phyloP scores from a whole-genome alignment of 2,797 vertebrate species.

The Schizothorax lantsangensis region DNA sequence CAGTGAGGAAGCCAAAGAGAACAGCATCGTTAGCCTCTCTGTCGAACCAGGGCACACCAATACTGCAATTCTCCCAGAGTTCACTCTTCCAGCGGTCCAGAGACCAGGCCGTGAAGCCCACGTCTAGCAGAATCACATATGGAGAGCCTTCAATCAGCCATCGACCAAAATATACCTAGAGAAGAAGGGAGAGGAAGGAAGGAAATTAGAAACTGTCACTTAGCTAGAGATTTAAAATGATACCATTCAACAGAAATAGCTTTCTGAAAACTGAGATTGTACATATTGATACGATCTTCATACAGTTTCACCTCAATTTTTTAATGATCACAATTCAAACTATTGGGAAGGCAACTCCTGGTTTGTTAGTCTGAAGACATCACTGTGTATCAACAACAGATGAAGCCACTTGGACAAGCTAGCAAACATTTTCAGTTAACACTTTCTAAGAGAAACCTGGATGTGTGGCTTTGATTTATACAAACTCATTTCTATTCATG shows the following conservation, averaged over 20 bases:
- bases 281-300: neutral
- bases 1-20: constrained; percentile 92
- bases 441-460: neutral
- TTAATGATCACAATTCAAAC: neutral
- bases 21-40: constrained; percentile 92
- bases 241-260: neutral
- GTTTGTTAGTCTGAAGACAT: neutral
- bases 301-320: neutral
- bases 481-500: neutral
- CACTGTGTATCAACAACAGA: neutral
- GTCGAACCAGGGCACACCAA: constrained; percentile 93
- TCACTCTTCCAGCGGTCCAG: constrained; percentile 93
- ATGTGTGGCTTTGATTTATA: neutral
- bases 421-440: neutral
- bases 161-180: constrained; percentile 90
- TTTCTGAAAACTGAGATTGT: neutral
- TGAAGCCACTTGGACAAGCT: neutral
- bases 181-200: neutral
- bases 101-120: constrained; percentile 89
- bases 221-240: neutral
- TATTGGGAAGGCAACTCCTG: neutral
- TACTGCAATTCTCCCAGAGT: constrained; percentile 87
- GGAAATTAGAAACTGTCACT: neutral
- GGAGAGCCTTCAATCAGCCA: constrained; percentile 94
- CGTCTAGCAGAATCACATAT: constrained; percentile 90